Evolutionary conservation across 2,888 invertebrate genomes (phyloP), one percentile per base, ranked within the genome.

Genomic region (Leptopterna dolabrata): DNA sequence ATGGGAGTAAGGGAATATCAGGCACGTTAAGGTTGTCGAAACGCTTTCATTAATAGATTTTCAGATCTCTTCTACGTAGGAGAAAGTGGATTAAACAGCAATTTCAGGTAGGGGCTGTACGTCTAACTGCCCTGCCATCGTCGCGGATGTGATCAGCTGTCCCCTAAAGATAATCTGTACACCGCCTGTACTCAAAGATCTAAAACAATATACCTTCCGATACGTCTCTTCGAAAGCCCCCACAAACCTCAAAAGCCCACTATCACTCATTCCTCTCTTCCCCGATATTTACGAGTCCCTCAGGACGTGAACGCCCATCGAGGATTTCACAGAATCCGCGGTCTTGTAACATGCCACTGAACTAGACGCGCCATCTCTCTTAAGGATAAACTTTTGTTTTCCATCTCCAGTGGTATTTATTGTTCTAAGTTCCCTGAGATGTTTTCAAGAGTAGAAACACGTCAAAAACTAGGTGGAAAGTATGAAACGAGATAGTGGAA

Each of bases 381-480:
- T 27, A 45, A 24, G 27, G 43, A 78, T 78, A 78, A 78, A 78
- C 78, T 78, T 78, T 78, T 78, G 78, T 78, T 78, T 78, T 78
- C 41, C 78, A 78, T 78, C 45, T 45, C 78, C 11, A 11, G 14
- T 9, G 27, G 78, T 78, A 78, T 78, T 78, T 78, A 78, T 78
- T 41, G 78, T 43, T 45, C 45, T 45, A 43, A 63, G 41, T 41
- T 45, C 45, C n/a, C 24, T 7, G 45, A 78, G 41, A 45, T 78
- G 78, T 78, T 78, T 78, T 78, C 78, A 45, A 16, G 43, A 78
- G 78, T 43, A 73, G 41, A 78, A 76, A 78, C 41, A 78, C 78
- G 36, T 78, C 78, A 78, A 78, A 43, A 78, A 78, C 78, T 78
- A 78, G 78, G 45, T 78, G 45, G 78, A 78, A 78, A 45, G 45